These are phyloP conservation scores for Cordilura impudica DNA, from an alignment of 2,888 invertebrate species.

Conservation along the genomic window DNA sequence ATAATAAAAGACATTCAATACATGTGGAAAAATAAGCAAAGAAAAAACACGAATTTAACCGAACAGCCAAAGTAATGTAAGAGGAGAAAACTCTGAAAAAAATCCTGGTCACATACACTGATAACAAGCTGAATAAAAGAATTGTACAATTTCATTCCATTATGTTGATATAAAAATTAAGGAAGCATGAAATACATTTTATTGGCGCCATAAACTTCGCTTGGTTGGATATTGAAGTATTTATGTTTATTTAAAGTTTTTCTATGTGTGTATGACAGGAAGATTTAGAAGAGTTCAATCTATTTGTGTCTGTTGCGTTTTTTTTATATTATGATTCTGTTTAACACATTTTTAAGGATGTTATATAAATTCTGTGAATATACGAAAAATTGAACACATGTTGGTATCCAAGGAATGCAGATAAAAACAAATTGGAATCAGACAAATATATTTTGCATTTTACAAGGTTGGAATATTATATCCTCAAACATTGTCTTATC, in stretches of 20 bases:
- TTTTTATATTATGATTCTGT: not conserved
- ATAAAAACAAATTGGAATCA: too few relatives aligned
- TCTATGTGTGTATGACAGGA: not conserved
- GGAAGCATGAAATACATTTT: conserved; percentile 78
- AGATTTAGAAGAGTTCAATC: not conserved
- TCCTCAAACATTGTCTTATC: too few relatives aligned
- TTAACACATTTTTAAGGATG: not conserved
- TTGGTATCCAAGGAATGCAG: too few relatives aligned
- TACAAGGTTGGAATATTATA: too few relatives aligned
- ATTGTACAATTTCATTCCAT: conserved; percentile 64
- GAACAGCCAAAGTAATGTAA: too few relatives aligned
- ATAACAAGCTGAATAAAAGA: not conserved
- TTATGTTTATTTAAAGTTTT: conserved; percentile 64
- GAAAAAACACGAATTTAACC: too few relatives aligned
- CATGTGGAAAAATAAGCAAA: not conserved
- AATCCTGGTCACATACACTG: not conserved
- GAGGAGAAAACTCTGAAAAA: not conserved
- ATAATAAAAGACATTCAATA: not conserved
- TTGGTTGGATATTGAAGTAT: conserved; percentile 76
- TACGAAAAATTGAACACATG: too few relatives aligned
- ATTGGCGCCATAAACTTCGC: conserved; percentile 77
- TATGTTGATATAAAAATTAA: conserved; percentile 76
- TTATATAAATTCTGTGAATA: not conserved
- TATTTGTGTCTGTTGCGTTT: not conserved
- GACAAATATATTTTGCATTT: too few relatives aligned